Evolutionary conservation across 2,888 invertebrate species (phyloP), one percentile per base, ranked within the genome.

Genomic region (Napeogenes sylphis): DNA sequence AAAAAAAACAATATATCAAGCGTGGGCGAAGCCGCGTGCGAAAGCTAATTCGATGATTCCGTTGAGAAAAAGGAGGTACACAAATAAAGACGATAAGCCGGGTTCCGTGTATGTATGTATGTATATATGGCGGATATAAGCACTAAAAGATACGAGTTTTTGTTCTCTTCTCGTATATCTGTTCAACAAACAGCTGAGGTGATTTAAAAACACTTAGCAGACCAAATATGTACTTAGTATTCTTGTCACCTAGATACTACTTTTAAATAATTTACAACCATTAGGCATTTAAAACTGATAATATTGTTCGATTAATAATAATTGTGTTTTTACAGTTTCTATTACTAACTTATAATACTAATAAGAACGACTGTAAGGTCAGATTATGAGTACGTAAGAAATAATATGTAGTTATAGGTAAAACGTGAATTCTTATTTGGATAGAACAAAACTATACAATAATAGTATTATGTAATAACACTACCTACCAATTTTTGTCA

Each of bases 131-230:
- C 30, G 30, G n/a, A 14, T 58, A 35, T 58, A 42, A 38, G 42
- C 21, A 56, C 59, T 58, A 42, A 55, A 58, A 54, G 45, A 38
- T 63, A 60, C 60, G 21, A 21, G 60, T 60, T 63, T 63, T 56
- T 57, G 33, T 54, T 45, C 56, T 30, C 4, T 47, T 54, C 57
- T 60, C 42, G 32, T n/a, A 60, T 60, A 32, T 55, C 42, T 58
- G 57, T 60, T 60, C 32, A 51, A 53, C 46, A 60, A 60, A 63
- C 63, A 63, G 55, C 21, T 58, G 46, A 60, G 55, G 35, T 55
- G 60, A 42, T 58, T 55, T 57, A 58, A 63, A 56, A 21, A 59
- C 59, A 59, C 59, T 59, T 63, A 59, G n/a, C 60, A 51, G 47
- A 45, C 10, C 47, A 57, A 63, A 63, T 58, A 60, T 45, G 38